A percentile compares a stretch with the other conserved stretches of the same genome.
phyloP scores from a whole-genome alignment of 2,113 vertebrate species.

The Cyanocitta stelleri region DNA sequence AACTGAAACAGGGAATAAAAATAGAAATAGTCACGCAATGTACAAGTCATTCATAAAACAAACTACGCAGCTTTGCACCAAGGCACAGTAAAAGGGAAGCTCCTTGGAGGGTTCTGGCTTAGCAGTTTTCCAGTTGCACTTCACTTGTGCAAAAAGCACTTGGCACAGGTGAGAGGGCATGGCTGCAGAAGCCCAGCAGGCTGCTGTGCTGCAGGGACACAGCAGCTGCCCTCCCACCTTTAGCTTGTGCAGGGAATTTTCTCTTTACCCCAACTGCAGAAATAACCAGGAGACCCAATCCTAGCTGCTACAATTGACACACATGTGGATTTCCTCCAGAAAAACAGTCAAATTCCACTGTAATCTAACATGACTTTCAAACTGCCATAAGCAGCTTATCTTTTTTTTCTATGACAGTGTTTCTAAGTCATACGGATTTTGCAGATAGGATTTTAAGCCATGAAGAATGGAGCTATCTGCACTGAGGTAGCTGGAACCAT shows the following conservation, averaged over 20 bases:
- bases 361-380: constrained; percentile 6
- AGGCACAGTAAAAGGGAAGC: neutral
- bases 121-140: neutral
- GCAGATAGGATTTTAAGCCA: neutral
- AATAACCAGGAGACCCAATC: neutral
- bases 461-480: neutral
- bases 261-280: neutral
- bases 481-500: neutral
- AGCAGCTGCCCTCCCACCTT: neutral
- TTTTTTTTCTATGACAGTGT: neutral
- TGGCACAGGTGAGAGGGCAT: accelerated
- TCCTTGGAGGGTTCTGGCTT: neutral
- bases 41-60: neutral
- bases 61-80: neutral
- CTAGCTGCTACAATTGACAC: neutral
- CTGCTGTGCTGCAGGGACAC: neutral
- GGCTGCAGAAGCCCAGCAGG: neutral
- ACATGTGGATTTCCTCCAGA: neutral
- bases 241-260: neutral
- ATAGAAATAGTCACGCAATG: neutral
- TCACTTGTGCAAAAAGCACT: neutral
- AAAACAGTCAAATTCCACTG: neutral
- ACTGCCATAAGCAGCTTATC: neutral
- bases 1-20: neutral
- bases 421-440: neutral